Conservation (phyloP, 2,797 vertebrate species). For the Pseudomugil gertrudae region DNA sequence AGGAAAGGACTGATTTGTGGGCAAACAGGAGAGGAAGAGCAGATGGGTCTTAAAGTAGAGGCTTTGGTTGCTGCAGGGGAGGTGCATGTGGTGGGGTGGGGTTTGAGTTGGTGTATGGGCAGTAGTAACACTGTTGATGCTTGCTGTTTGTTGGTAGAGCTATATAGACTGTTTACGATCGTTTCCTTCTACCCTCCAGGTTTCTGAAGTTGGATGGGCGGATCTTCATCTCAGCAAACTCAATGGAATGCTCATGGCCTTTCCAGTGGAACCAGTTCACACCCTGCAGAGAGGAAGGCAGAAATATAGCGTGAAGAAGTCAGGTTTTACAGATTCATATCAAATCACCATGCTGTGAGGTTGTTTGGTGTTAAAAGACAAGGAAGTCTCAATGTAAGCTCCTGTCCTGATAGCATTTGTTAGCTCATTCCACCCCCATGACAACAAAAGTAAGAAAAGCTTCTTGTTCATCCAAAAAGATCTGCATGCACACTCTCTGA, state of each 20-base stretch:
- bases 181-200: conserved; percentile 92
- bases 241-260: conserved; percentile 93
- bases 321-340: background rate
- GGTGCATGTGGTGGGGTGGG: conserved; percentile 26
- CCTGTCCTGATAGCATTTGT: no score
- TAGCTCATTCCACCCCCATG: no score
- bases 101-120: conserved; percentile 44
- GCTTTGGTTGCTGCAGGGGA: conserved; percentile 82
- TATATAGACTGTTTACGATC: conserved; percentile 81
- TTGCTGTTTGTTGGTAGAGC: conserved; percentile 4
- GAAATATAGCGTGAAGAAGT: background rate
- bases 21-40: conserved; percentile 21
- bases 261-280: conserved; percentile 99
- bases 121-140: conserved; percentile 44
- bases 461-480: no score
- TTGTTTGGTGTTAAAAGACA: no score
- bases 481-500: no score
- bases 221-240: conserved; percentile 97
- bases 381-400: no score
- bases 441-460: no score
- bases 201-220: conserved; percentile 94
- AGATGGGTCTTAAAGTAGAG: conserved; percentile 70
- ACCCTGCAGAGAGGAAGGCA: conserved; percentile 77
- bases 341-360: no score
- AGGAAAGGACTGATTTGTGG: conserved; percentile 22